These are phyloP conservation scores for Rhinogobius similis DNA, from an alignment of 2,113 vertebrate genomes.

Conservation along the genomic window DNA sequence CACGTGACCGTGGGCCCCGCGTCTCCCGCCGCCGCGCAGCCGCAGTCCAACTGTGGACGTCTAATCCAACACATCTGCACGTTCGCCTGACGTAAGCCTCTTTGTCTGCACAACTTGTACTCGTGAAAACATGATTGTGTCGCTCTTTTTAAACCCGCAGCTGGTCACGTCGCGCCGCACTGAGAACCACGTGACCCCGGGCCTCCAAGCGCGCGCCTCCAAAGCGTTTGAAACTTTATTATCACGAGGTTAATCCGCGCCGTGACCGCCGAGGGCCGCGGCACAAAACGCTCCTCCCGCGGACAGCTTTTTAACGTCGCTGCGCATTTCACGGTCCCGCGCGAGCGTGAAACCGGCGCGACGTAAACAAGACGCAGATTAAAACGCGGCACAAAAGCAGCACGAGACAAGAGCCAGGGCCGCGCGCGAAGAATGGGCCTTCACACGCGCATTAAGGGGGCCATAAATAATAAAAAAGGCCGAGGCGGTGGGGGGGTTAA, in stretches of 20 bases:
- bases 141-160: not conserved
- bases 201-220: not conserved
- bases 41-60: too few relatives aligned
- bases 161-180: not conserved
- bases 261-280: not conserved
- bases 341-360: not conserved
- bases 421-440: not conserved
- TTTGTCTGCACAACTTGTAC: not conserved
- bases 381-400: not conserved
- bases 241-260: slow-evolving; percentile 1
- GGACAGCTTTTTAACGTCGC: not conserved
- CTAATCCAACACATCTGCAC: not conserved
- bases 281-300: not conserved
- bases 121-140: not conserved
- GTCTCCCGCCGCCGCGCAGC: too few relatives aligned
- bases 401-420: slow-evolving; percentile 3
- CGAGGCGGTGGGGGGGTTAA: not conserved
- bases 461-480: not conserved
- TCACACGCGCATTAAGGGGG: not conserved
- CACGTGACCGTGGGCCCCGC: too few relatives aligned
- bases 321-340: slow-evolving; percentile 1
- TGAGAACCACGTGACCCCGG: not conserved
- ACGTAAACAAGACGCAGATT: slow-evolving; percentile 8
- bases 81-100: not conserved
- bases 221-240: not conserved